Conservation (phyloP, 2,113 vertebrate genomes). For the Triplophysa tibetana region DNA sequence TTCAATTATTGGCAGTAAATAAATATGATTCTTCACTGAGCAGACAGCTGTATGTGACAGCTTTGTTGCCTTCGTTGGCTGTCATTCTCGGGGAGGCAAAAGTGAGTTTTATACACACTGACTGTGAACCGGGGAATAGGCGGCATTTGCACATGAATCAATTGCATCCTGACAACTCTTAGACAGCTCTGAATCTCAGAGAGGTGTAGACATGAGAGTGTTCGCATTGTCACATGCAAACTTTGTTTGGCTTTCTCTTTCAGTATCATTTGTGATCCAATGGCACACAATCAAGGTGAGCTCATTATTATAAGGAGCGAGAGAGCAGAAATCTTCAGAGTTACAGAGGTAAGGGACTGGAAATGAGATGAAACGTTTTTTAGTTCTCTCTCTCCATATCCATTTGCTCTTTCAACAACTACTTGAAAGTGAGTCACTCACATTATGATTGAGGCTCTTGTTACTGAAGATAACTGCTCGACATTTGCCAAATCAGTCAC, state of each 20-base stretch:
- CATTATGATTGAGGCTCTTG: slow-evolving; percentile 76
- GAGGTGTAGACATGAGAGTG: slow-evolving; percentile 72
- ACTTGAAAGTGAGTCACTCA: slow-evolving; percentile 75
- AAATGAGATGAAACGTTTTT: slow-evolving; percentile 71
- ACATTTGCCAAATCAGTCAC: slow-evolving; percentile 79
- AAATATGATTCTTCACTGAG: slow-evolving; percentile 77
- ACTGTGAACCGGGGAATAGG: slow-evolving; percentile 86
- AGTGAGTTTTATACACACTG: slow-evolving; percentile 87
- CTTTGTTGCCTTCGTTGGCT: slow-evolving; percentile 90
- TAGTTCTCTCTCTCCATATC: slow-evolving; percentile 45
- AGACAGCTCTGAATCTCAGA: slow-evolving; percentile 82
- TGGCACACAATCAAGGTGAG: slow-evolving; percentile 73
- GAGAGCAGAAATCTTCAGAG: slow-evolving; percentile 68
- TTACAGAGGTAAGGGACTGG: slow-evolving; percentile 65
- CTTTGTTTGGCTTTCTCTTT: slow-evolving; percentile 65
- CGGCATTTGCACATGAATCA: slow-evolving; percentile 97
- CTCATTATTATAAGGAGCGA: slow-evolving; percentile 72
- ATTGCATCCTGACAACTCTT: slow-evolving; percentile 84
- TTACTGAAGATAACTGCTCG: slow-evolving; percentile 76
- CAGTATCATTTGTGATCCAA: slow-evolving; percentile 61
- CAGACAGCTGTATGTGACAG: slow-evolving; percentile 99
- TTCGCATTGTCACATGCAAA: slow-evolving; percentile 70
- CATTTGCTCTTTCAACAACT: slow-evolving; percentile 72
- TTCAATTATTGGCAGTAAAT: slow-evolving; percentile 80
- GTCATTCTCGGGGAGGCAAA: slow-evolving; percentile 87